These are phyloP conservation scores for Antrozous pallidus DNA, from an alignment of 2,797 vertebrate genomes.

Conservation along the genomic window DNA sequence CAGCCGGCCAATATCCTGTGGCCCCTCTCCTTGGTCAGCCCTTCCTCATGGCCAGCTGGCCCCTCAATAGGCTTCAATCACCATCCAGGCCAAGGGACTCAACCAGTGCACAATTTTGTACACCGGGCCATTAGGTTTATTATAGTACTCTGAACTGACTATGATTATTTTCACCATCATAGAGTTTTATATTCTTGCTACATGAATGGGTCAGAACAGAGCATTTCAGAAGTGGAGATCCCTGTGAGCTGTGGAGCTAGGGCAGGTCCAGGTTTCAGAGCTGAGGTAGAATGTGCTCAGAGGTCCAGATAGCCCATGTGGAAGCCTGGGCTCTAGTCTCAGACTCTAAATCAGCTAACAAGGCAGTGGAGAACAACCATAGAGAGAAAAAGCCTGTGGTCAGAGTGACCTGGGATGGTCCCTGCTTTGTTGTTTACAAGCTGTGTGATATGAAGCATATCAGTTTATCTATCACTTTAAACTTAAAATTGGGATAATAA, in stretches of 20 bases:
- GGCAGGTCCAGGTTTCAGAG: neutral
- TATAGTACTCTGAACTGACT: neutral
- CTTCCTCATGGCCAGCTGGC: no score
- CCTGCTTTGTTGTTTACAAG: neutral
- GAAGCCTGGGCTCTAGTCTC: neutral
- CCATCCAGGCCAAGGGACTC: no score
- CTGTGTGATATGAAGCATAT: neutral
- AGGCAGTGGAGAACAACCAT: neutral
- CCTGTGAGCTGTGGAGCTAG: rapidly evolving
- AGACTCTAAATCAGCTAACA: neutral
- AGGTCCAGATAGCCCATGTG: rapidly evolving
- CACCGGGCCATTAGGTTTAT: neutral
- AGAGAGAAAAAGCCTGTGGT: neutral
- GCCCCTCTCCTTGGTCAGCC: no score
- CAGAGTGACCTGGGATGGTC: neutral
- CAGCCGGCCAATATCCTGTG: no score
- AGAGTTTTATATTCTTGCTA: neutral
- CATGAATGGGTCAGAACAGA: neutral
- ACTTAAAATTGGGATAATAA: neutral
- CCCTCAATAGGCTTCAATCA: no score
- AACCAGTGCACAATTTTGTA: no score
- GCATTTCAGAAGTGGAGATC: neutral
- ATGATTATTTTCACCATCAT: no score
- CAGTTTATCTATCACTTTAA: neutral
- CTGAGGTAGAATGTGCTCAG: neutral